These are phyloP conservation scores for Pseudochaenichthys georgianus DNA, from an alignment of 2,797 vertebrate species.

Conservation along the genomic window DNA sequence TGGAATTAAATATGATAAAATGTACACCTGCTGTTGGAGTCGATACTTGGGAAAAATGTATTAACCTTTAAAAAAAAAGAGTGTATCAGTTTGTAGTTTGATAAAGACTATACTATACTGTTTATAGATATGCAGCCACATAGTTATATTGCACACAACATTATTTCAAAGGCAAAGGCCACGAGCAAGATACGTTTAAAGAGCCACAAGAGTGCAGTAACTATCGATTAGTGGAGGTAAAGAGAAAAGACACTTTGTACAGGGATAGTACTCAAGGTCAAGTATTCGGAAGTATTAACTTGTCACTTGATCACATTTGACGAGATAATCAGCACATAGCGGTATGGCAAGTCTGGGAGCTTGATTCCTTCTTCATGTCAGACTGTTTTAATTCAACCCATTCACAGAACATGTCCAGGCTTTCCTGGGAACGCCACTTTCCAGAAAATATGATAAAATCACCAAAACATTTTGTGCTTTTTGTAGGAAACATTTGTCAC, in stretches of 20 bases:
- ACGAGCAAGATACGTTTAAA: background rate
- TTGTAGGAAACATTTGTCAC: slow-evolving; percentile 14
- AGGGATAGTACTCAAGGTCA: too few species aligned
- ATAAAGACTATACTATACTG: background rate
- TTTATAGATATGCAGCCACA: background rate
- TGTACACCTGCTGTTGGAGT: slow-evolving; percentile 17
- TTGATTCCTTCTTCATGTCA: background rate
- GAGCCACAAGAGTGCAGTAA: background rate
- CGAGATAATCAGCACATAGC: background rate
- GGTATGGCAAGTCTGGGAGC: slow-evolving; percentile 1
- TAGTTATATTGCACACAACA: background rate
- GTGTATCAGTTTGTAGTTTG: too few species aligned
- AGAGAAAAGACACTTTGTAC: too few species aligned
- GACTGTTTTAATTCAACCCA: background rate
- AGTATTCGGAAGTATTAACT: too few species aligned
- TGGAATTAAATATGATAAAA: slow-evolving; percentile 80
- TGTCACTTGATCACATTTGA: too few species aligned
- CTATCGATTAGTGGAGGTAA: too few species aligned
- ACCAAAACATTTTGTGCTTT: background rate
- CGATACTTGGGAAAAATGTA: too few species aligned
- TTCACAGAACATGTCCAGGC: background rate
- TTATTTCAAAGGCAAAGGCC: background rate
- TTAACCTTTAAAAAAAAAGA: too few species aligned
- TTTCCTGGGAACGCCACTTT: background rate
- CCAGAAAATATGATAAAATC: background rate